Conservation (phyloP, 2,888 invertebrate species). For the Myopa tessellatipennis region DNA sequence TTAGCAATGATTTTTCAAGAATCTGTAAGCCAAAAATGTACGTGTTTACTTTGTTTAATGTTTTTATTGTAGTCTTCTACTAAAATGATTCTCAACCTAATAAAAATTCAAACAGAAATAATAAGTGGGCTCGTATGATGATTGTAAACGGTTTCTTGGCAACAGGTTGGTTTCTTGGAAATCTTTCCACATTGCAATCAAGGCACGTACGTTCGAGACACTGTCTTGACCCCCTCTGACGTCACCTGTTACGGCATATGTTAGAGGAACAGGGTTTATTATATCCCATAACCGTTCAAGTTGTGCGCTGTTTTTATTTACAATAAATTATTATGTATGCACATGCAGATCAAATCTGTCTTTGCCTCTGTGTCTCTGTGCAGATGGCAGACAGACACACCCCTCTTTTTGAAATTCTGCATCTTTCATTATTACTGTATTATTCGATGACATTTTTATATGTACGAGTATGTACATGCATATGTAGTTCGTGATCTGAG, state of each 20-base stretch:
- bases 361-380: neutral
- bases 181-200: slow-evolving; percentile 12
- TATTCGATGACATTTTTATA: no score
- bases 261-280: neutral
- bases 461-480: no score
- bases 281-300: neutral
- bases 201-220: neutral
- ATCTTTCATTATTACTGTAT: no score
- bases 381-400: neutral
- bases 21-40: neutral
- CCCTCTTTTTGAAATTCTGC: neutral
- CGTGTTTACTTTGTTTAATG: neutral
- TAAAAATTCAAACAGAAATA: neutral
- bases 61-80: neutral
- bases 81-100: neutral
- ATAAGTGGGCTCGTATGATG: slow-evolving; percentile 2
- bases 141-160: neutral
- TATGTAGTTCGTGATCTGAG: no score
- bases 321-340: neutral
- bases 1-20: neutral
- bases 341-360: neutral
- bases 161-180: no score
- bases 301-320: no score
- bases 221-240: slow-evolving; percentile 22
- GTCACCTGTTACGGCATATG: slow-evolving; percentile 5